A percentile compares a stretch with the other conserved stretches of the same genome.
These are phyloP conservation scores for Apocheima hispidaria DNA, from an alignment of 2,888 invertebrate genomes.

Conservation along the genomic window DNA sequence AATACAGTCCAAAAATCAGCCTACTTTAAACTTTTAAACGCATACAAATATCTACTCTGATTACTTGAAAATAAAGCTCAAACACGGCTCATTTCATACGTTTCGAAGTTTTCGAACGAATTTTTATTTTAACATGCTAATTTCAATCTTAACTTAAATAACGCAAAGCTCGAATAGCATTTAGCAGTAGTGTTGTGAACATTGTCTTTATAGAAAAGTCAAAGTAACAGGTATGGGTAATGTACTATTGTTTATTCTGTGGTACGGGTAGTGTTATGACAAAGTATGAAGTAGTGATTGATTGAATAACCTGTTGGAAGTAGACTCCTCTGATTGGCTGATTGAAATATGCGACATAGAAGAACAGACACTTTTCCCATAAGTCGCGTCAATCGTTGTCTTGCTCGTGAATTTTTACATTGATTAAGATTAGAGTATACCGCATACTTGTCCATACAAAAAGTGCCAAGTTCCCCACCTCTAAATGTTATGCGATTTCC, in stretches of 20 bases:
- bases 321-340: no score
- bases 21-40: not conserved
- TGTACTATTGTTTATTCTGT: no score
- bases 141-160: constrained; percentile 9
- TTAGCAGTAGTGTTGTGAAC: constrained; percentile 12
- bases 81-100: not conserved
- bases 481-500: no score
- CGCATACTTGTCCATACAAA: no score
- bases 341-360: no score
- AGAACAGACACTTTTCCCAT: no score
- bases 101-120: not conserved
- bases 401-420: no score
- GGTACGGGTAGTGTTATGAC: constrained; percentile 3
- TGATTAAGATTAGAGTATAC: no score
- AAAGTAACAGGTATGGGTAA: constrained; percentile 24
- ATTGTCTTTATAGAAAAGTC: constrained; percentile 19
- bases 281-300: constrained; percentile 32
- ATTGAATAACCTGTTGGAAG: constrained; percentile 27
- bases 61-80: not conserved
- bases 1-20: constrained; percentile 7
- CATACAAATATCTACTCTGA: not conserved
- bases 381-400: no score
- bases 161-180: not conserved
- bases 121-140: constrained; percentile 8
- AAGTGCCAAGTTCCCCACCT: no score